These are phyloP conservation scores for Colistium nudipinnis DNA, from an alignment of 2,113 vertebrate species.

Conservation along the genomic window DNA sequence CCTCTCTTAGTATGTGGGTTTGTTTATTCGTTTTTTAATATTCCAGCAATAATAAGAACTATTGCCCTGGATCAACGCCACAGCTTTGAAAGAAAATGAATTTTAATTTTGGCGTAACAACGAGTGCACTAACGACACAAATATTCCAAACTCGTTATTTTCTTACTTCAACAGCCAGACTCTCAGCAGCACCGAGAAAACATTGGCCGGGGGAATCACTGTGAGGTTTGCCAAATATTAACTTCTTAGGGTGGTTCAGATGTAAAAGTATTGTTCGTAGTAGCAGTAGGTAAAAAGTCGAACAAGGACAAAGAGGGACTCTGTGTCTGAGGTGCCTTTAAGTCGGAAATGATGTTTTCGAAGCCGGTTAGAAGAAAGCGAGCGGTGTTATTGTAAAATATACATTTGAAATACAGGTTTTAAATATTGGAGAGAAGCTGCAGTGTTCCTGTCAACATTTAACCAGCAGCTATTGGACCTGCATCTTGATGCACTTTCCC, in stretches of 20 bases:
- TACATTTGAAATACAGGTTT: neutral
- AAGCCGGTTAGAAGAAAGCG: neutral
- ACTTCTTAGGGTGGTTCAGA: neutral
- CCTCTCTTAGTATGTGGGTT: neutral
- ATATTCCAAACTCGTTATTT: neutral
- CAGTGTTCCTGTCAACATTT: neutral
- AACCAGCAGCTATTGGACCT: neutral
- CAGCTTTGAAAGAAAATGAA: neutral
- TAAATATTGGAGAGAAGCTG: neutral
- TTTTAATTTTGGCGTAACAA: neutral
- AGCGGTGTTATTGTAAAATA: neutral
- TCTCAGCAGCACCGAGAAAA: neutral
- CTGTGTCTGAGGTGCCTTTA: neutral
- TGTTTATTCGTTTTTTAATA: slow-evolving; percentile 7
- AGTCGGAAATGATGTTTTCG: neutral
- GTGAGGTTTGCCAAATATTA: neutral
- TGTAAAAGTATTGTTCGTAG: neutral
- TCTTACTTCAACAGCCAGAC: neutral
- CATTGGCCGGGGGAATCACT: neutral
- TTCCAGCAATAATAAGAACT: slow-evolving; percentile 11
- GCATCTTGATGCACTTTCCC: neutral
- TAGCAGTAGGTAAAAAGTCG: neutral
- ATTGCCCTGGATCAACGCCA: slow-evolving; percentile 14
- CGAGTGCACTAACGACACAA: neutral
- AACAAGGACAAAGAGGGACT: neutral